Percentiles rank a stretch among this genome's conserved stretches.
Conservation (phyloP, 2,888 invertebrate genomes). For the Ptilodon capucinus region DNA sequence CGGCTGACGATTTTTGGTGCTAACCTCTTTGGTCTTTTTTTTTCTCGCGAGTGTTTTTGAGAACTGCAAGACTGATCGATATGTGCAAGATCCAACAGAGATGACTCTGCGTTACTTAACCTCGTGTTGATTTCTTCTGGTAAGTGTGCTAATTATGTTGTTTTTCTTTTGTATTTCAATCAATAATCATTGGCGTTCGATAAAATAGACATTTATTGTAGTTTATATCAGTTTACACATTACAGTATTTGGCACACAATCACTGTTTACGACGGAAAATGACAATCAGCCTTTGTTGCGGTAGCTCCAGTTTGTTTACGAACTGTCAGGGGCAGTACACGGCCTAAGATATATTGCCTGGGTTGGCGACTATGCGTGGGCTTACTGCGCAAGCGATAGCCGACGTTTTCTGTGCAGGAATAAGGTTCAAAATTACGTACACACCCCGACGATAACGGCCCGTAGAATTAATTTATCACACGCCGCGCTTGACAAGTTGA, state of each 20-base stretch:
- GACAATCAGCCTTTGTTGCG: constrained; percentile 71
- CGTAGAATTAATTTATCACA: constrained; percentile 83
- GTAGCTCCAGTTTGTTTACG: constrained; percentile 83
- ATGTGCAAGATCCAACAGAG: constrained; percentile 81
- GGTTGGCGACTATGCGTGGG: constrained; percentile 82
- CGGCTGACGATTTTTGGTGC: constrained; percentile 66
- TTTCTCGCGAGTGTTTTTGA: constrained; percentile 72
- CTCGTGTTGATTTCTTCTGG: constrained; percentile 66
- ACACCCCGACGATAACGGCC: constrained; percentile 66
- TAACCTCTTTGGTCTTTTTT: constrained; percentile 76
- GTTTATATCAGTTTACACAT: constrained; percentile 16
- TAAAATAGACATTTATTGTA: constrained; percentile 34
- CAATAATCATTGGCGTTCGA: constrained; percentile 30
- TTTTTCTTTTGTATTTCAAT: constrained; percentile 23
- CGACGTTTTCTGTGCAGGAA: constrained; percentile 26
- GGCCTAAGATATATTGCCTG: constrained; percentile 83
- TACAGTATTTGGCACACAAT: constrained; percentile 23
- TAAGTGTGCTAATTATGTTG: constrained; percentile 48
- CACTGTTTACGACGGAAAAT: constrained; percentile 43
- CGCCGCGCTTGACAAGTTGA: constrained; percentile 83
- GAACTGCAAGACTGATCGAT: constrained; percentile 82
- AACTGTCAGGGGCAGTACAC: constrained; percentile 83
- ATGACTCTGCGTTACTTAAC: constrained; percentile 71
- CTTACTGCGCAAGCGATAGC: constrained; percentile 43
- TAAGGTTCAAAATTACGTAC: constrained; percentile 43